Conservation (phyloP, 2,113 vertebrate species). For the Grantiella picta region DNA sequence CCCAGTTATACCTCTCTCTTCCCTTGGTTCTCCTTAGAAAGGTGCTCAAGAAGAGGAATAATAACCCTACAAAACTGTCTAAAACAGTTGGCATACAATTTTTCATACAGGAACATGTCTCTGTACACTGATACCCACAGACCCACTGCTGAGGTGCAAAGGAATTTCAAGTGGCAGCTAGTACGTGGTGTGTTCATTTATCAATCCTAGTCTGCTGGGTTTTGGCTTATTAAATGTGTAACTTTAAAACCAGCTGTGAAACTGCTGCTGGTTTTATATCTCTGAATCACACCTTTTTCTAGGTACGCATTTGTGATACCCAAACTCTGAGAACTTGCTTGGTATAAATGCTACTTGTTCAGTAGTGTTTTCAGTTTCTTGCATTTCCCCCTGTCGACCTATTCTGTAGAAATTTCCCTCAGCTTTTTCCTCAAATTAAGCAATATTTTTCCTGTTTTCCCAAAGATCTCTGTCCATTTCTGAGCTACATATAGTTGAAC, state of each 20-base stretch:
- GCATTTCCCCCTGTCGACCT: background rate
- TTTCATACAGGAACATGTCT: background rate
- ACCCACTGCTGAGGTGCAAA: background rate
- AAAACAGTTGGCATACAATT: background rate
- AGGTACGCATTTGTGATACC: background rate
- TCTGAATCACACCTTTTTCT: background rate
- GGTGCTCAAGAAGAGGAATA: background rate
- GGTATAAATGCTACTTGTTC: background rate
- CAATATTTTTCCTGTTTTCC: background rate
- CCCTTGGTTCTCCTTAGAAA: background rate
- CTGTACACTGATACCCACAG: background rate
- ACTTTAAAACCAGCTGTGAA: background rate
- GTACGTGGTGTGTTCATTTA: background rate
- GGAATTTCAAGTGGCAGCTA: background rate
- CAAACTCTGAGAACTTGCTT: background rate
- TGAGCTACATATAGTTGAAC: background rate
- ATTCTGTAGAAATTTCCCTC: background rate
- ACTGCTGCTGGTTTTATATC: background rate
- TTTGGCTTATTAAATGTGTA: background rate
- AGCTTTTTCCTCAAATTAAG: background rate
- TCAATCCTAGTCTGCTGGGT: background rate
- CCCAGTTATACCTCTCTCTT: background rate
- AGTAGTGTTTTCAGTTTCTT: background rate
- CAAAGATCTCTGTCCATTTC: background rate
- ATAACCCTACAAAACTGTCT: background rate